Conservation (phyloP, 2,113 vertebrate species). For the Psittacula cyanocephala region DNA sequence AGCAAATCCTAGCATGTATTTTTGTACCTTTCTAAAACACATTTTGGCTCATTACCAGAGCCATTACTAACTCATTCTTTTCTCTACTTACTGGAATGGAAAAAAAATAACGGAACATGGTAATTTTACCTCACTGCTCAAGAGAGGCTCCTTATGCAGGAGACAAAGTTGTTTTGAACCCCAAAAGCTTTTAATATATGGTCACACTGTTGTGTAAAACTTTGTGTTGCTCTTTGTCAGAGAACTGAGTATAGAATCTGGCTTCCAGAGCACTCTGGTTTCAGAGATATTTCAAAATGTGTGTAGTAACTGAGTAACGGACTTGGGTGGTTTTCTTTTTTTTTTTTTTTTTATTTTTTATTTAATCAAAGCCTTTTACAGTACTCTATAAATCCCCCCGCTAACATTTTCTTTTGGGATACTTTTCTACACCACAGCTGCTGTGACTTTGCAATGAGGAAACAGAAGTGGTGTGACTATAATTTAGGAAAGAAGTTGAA, state of each 20-base stretch:
- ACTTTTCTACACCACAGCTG: not conserved
- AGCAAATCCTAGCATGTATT: not conserved
- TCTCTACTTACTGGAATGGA: not conserved
- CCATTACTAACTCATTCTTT: not conserved
- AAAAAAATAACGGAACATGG: not conserved
- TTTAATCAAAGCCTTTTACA: not conserved
- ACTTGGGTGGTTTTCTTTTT: not conserved
- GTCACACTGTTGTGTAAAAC: not conserved
- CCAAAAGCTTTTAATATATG: not conserved
- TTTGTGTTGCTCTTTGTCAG: not conserved
- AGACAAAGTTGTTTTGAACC: not conserved
- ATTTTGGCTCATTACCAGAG: conserved; percentile 27
- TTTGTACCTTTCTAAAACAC: conserved; percentile 5
- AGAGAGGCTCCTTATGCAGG: not conserved
- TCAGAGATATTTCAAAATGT: not conserved
- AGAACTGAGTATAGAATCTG: not conserved
- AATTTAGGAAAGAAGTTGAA: conserved; percentile 3
- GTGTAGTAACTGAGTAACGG: not conserved
- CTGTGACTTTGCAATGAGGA: not conserved
- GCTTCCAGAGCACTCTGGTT: not conserved
- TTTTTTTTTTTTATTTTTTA: not conserved
- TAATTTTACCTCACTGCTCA: not conserved
- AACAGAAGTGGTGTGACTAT: not conserved
- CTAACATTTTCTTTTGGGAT: conserved; percentile 20
- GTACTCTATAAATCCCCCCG: not conserved